Conservation (phyloP, 2,113 vertebrate species). For the Pachypanchax playfairii region DNA sequence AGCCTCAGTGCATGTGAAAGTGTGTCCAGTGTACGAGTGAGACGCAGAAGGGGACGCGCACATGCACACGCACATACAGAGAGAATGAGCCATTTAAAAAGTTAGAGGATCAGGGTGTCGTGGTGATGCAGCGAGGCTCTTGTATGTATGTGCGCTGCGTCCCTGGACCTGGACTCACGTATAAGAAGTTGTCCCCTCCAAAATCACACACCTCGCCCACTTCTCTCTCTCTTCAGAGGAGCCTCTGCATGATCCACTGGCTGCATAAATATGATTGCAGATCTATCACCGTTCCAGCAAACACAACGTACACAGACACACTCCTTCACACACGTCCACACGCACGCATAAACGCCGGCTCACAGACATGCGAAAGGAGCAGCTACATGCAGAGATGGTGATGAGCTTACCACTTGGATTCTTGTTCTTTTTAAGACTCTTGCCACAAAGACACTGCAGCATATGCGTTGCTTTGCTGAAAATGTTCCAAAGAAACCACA, state of each 20-base stretch:
- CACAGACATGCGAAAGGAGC: conserved; percentile 75
- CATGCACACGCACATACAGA: background rate
- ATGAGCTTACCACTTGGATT: conserved; percentile 98
- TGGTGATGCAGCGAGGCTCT: conserved; percentile 47
- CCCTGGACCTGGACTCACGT: conserved; percentile 43
- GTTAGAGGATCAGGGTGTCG: conserved; percentile 69
- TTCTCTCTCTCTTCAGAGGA: conserved; percentile 30
- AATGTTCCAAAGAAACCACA: conserved; percentile 99
- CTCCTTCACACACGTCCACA: conserved; percentile 46
- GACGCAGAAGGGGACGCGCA: background rate
- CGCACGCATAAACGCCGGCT: conserved; percentile 51
- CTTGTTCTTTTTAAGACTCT: conserved; percentile 99
- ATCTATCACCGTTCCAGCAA: conserved; percentile 77
- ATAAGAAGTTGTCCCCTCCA: conserved; percentile 75
- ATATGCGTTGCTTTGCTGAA: conserved; percentile 99
- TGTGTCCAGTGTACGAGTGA: conserved; percentile 2
- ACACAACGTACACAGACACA: conserved; percentile 79
- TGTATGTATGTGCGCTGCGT: conserved; percentile 47
- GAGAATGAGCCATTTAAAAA: conserved; percentile 62
- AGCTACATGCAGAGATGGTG: conserved; percentile 57
- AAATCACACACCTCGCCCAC: conserved; percentile 36
- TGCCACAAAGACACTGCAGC: conserved; percentile 99
- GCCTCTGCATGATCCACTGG: conserved; percentile 76
- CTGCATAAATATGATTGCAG: conserved; percentile 87
- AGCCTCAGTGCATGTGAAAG: conserved; percentile 5